Evolutionary conservation across 2,888 invertebrate species (phyloP).

Genomic region (Dolichopus griseipennis): DNA sequence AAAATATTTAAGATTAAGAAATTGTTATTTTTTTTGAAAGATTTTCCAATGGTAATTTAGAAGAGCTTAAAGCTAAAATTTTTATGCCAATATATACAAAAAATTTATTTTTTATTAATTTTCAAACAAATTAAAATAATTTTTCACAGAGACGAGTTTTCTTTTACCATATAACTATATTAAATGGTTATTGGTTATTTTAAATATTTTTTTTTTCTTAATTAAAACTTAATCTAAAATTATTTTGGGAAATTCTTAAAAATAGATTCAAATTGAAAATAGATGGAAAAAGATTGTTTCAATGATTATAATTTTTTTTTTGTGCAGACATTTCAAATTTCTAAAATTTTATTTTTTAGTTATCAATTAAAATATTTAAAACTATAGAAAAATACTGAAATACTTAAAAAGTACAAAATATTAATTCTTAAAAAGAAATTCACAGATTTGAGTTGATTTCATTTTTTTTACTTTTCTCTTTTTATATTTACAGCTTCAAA

Average conservation of each 20-base stretch:
- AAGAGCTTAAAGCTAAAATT: background rate
- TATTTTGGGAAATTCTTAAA: too few species aligned
- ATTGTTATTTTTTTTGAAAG: too few species aligned
- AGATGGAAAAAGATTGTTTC: background rate
- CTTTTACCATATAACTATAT: background rate
- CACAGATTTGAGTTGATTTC: background rate
- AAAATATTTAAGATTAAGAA: too few species aligned
- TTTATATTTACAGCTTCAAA: too few species aligned
- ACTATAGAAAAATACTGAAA: too few species aligned
- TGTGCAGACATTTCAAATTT: background rate
- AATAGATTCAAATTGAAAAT: too few species aligned
- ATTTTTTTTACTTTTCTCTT: too few species aligned
- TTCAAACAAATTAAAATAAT: background rate
- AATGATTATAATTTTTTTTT: background rate
- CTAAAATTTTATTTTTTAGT: too few species aligned
- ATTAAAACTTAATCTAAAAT: too few species aligned
- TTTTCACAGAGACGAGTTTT: conserved; percentile 5
- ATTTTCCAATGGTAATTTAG: background rate
- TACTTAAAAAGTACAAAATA: background rate
- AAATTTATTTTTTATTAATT: background rate
- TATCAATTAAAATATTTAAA: too few species aligned
- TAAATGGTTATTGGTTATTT: too few species aligned
- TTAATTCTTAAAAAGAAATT: background rate
- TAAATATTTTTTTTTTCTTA: too few species aligned
- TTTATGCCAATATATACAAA: background rate